Percentiles rank a stretch among this genome's conserved stretches.
Evolutionary conservation across 2,888 invertebrate species (phyloP).

Genomic region (Aleiodes testaceus): DNA sequence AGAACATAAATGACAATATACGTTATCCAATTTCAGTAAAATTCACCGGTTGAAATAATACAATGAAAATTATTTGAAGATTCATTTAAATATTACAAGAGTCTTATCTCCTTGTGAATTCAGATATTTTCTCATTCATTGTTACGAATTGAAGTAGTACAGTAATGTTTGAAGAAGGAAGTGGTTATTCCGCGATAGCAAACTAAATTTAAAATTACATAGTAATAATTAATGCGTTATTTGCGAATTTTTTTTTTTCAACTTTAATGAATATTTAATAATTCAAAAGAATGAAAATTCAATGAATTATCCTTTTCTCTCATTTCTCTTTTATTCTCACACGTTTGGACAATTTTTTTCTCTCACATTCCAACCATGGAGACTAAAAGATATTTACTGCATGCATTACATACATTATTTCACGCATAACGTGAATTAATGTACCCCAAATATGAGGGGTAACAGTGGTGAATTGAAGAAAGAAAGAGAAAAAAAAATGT

Average conservation of each 20-base stretch:
- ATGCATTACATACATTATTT: slow-evolving; percentile 9
- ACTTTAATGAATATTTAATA: not conserved
- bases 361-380: not conserved
- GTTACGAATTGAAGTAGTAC: slow-evolving; percentile 5
- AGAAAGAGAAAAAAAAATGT: not conserved
- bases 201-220: slow-evolving; percentile 35
- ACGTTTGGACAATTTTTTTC: not conserved
- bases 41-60: too few relatives aligned
- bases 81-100: too few relatives aligned
- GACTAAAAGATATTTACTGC: slow-evolving; percentile 24
- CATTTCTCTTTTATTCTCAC: not conserved
- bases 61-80: too few relatives aligned
- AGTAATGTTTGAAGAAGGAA: slow-evolving; percentile 68
- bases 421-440: slow-evolving; percentile 23
- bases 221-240: slow-evolving; percentile 2
- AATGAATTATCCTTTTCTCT: not conserved
- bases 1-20: too few relatives aligned
- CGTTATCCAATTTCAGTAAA: too few relatives aligned
- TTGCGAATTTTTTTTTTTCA: too few relatives aligned
- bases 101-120: not conserved
- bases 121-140: slow-evolving; percentile 21
- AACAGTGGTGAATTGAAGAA: slow-evolving; percentile 41
- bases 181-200: slow-evolving; percentile 67
- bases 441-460: slow-evolving; percentile 38
- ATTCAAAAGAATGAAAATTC: slow-evolving; percentile 12